Conservation (phyloP, 2,797 vertebrate genomes). For the Enteromius unitaeniatus region DNA sequence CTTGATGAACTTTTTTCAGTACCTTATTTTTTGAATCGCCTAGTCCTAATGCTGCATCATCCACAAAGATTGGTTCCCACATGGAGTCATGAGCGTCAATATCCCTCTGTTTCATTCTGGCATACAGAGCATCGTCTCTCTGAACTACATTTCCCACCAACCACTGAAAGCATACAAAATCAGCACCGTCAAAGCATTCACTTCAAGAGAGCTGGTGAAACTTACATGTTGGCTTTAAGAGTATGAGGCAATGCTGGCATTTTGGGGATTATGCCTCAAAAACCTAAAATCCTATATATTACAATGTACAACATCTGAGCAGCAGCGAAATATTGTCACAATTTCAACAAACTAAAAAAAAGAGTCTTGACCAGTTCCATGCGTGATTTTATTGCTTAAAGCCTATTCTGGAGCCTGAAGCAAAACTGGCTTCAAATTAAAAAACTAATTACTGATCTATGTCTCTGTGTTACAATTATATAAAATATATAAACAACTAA, state of each 20-base stretch:
- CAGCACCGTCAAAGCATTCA: constrained; percentile 59
- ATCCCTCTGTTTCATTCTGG: constrained; percentile 84
- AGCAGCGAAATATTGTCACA: not conserved
- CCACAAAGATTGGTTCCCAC: constrained; percentile 85
- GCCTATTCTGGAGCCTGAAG: not conserved
- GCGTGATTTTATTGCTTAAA: not conserved
- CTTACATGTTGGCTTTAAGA: not conserved
- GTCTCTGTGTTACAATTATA: too few species aligned
- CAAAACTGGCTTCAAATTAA: too few species aligned
- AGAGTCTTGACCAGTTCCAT: not conserved
- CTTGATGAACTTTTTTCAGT: constrained; percentile 46
- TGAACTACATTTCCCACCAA: constrained; percentile 83
- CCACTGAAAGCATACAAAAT: constrained; percentile 77
- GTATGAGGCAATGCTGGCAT: constrained; percentile 34
- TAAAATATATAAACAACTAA: not conserved
- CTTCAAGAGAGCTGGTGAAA: constrained; percentile 26
- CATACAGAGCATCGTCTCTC: constrained; percentile 82
- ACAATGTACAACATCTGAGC: not conserved
- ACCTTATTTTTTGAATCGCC: constrained; percentile 83
- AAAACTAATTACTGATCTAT: not conserved
- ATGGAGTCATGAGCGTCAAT: constrained; percentile 80
- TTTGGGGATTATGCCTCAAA: constrained; percentile 38
- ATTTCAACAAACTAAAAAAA: not conserved
- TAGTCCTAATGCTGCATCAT: constrained; percentile 80
- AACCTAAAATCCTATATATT: not conserved